Conservation (phyloP, 2,113 vertebrate genomes). For the Pollimyrus isidori region DNA sequence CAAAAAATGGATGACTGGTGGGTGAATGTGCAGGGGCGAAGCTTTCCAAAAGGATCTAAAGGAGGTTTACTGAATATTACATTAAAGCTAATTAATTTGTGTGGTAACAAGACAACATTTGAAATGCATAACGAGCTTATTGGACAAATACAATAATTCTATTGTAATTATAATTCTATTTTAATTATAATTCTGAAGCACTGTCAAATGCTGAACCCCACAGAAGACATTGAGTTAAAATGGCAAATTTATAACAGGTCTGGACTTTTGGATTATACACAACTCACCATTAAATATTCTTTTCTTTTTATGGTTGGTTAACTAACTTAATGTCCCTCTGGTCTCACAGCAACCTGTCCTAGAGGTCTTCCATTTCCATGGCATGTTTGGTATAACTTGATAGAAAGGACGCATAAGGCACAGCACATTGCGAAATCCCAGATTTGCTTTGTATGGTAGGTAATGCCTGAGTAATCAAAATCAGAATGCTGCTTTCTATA, state of each 20-base stretch:
- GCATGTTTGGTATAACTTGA: neutral
- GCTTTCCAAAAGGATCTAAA: neutral
- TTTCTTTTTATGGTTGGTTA: slow-evolving; percentile 6
- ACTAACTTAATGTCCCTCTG: neutral
- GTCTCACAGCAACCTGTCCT: neutral
- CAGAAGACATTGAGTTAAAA: neutral
- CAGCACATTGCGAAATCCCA: neutral
- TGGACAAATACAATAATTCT: neutral
- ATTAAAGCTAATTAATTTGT: slow-evolving; percentile 2
- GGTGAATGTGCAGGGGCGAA: neutral
- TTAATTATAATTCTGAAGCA: slow-evolving; percentile 14
- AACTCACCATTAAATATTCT: slow-evolving; percentile 10
- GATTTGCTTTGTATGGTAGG: neutral
- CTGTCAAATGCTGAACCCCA: slow-evolving; percentile 7
- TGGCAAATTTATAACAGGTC: slow-evolving; percentile 8
- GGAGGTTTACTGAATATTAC: neutral
- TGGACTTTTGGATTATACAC: neutral
- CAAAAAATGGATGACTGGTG: neutral
- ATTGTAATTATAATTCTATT: slow-evolving; percentile 10
- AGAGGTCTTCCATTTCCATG: neutral
- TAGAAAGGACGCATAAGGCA: neutral
- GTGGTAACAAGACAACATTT: neutral
- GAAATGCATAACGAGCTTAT: neutral
- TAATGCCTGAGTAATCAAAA: neutral
- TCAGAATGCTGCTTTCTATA: neutral